A percentile compares a stretch with the other conserved stretches of the same genome.
Conservation (phyloP, 2,888 invertebrate species). For the Drosophila mimetica region DNA sequence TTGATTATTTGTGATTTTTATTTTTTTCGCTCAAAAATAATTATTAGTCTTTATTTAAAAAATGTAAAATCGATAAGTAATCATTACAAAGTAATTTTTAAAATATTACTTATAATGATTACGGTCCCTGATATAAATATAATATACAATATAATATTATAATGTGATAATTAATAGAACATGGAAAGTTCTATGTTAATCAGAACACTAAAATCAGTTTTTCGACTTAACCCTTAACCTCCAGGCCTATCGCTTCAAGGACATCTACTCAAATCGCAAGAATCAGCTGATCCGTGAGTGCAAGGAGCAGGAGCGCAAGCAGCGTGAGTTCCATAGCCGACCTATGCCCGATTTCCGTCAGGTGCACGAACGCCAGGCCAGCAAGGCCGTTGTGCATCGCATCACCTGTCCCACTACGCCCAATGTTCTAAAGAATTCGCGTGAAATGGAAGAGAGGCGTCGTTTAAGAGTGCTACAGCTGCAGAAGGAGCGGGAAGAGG, state of each 20-base stretch:
- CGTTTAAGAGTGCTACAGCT: slow-evolving; percentile 29
- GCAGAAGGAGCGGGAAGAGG: slow-evolving; percentile 40
- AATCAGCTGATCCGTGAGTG: slow-evolving; percentile 28
- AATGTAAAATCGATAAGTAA: too few species aligned
- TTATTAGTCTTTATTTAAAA: too few species aligned
- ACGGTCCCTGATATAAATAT: too few species aligned
- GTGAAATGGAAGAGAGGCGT: slow-evolving; percentile 46
- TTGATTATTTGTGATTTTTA: too few species aligned
- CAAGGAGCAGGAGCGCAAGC: slow-evolving; percentile 43
- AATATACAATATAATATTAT: too few species aligned
- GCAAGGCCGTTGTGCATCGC: slow-evolving; percentile 40
- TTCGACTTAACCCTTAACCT: background rate
- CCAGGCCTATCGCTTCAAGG: slow-evolving; percentile 64
- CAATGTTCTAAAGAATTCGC: slow-evolving; percentile 62
- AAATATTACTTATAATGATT: too few species aligned
- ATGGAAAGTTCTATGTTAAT: too few species aligned
- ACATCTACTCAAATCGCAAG: slow-evolving; percentile 60
- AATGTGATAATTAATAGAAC: too few species aligned
- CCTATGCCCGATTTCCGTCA: slow-evolving; percentile 69
- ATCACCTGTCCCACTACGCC: slow-evolving; percentile 60
- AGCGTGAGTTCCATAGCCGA: slow-evolving; percentile 68
- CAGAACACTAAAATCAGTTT: background rate
- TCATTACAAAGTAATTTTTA: too few species aligned
- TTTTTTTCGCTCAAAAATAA: too few species aligned
- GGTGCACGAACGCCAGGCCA: slow-evolving; percentile 46